A percentile compares a stretch with the other conserved stretches of the same genome.
phyloP scores from a whole-genome alignment of 1,140 invertebrate species.

The Patella vulgata region DNA sequence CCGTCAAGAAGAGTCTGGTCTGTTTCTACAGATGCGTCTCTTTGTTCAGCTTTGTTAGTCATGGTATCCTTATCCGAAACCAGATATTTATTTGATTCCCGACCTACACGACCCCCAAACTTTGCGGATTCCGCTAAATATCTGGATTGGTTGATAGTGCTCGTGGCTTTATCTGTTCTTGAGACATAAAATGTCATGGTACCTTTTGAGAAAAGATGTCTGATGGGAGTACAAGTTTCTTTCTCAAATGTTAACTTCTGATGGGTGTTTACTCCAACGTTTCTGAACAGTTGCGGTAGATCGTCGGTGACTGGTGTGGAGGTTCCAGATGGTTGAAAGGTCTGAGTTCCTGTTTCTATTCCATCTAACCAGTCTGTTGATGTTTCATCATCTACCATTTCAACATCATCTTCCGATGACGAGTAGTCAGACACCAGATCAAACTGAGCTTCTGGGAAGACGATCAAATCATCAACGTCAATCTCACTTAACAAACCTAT shows the following conservation, averaged over 20 bases:
- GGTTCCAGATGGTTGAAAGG: conserved; percentile 24
- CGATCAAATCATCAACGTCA: conserved; percentile 58
- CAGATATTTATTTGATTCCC: neutral
- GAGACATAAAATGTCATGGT: conserved; percentile 56
- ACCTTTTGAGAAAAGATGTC: conserved; percentile 51
- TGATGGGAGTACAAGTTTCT: conserved; percentile 51
- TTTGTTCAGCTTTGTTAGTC: conserved; percentile 32
- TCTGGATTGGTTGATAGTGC: conserved; percentile 40
- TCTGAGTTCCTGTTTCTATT: conserved; percentile 51
- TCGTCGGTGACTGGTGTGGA: conserved; percentile 15
- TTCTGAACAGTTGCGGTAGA: conserved; percentile 31
- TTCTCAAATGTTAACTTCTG: conserved; percentile 56
- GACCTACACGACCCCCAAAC: conserved; percentile 14
- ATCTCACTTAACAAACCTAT: conserved; percentile 59
- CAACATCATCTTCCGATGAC: conserved; percentile 32
- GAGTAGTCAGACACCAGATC: conserved; percentile 40
- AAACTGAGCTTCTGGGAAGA: conserved; percentile 53
- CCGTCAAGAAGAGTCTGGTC: conserved; percentile 43
- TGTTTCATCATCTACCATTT: conserved; percentile 52
- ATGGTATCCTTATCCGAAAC: conserved; percentile 43
- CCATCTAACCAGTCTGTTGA: conserved; percentile 32
- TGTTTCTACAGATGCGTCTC: conserved; percentile 43
- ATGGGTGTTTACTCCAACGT: conserved; percentile 51
- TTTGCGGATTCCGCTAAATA: conserved; percentile 30
- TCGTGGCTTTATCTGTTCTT: conserved; percentile 56